Evolutionary conservation across 2,888 invertebrate species (phyloP).

Genomic region (Hirtodrosophila trivittata): DNA sequence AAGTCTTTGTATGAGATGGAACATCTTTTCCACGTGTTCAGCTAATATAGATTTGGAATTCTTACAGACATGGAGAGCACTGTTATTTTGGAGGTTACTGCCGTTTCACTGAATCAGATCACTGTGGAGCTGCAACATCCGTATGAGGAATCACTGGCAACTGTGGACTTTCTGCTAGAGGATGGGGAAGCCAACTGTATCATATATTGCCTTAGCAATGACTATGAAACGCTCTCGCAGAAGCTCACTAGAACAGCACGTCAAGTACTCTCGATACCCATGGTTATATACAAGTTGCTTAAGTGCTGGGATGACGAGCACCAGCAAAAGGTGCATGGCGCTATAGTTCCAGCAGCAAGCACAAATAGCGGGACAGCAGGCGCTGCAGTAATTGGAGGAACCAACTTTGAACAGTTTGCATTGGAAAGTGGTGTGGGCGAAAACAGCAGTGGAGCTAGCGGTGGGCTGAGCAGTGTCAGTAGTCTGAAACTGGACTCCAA

Average conservation of each 20-base stretch:
- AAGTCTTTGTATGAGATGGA: no score
- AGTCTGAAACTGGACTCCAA: slow-evolving; percentile 71
- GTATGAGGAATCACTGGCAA: slow-evolving; percentile 95
- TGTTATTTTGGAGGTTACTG: slow-evolving; percentile 96
- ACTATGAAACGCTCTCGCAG: slow-evolving; percentile 83
- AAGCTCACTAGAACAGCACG: slow-evolving; percentile 89
- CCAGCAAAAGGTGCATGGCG: slow-evolving; percentile 84
- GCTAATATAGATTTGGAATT: neutral
- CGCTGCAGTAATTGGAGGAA: slow-evolving; percentile 34
- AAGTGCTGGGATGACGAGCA: slow-evolving; percentile 92
- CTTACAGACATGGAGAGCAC: slow-evolving; percentile 83
- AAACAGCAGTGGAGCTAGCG: slow-evolving; percentile 18
- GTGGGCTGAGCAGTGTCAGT: slow-evolving; percentile 39
- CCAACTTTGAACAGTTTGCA: slow-evolving; percentile 42
- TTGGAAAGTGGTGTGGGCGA: slow-evolving; percentile 31
- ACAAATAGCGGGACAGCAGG: slow-evolving; percentile 33
- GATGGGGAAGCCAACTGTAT: slow-evolving; percentile 92
- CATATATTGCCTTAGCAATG: slow-evolving; percentile 87
- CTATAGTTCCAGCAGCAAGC: slow-evolving; percentile 25
- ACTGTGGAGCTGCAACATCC: slow-evolving; percentile 97
- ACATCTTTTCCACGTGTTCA: neutral
- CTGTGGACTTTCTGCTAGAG: slow-evolving; percentile 93
- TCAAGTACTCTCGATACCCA: slow-evolving; percentile 95
- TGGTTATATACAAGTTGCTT: slow-evolving; percentile 94
- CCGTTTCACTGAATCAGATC: slow-evolving; percentile 94